Percentiles rank a stretch among this genome's conserved stretches.
Conservation (phyloP, 2,797 vertebrate genomes). For the Microctenopoma steveboyesi region DNA sequence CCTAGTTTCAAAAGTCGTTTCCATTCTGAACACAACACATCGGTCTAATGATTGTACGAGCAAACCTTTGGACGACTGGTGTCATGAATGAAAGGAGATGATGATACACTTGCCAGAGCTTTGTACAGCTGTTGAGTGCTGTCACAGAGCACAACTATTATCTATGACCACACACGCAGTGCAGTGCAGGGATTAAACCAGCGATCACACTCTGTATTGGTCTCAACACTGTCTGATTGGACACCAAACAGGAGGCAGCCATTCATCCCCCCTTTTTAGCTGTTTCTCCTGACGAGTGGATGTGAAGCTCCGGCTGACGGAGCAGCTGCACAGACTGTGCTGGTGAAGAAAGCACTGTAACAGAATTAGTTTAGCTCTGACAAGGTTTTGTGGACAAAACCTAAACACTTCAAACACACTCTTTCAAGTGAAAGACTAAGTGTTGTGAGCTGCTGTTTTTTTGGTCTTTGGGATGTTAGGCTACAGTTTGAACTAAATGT, state of each 20-base stretch:
- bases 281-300: slow-evolving; percentile 32
- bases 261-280: slow-evolving; percentile 54
- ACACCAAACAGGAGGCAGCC: slow-evolving; percentile 48
- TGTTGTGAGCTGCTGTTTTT: too few relatives aligned
- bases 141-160: slow-evolving; percentile 64
- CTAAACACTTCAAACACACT: too few relatives aligned
- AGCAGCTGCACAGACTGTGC: slow-evolving; percentile 10
- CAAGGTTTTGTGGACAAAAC: not conserved
- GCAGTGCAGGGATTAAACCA: slow-evolving; percentile 46
- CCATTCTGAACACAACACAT: not conserved
- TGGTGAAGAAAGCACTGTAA: not conserved
- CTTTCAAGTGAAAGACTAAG: too few relatives aligned
- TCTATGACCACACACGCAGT: slow-evolving; percentile 41
- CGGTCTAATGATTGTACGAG: too few relatives aligned
- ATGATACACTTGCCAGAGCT: slow-evolving; percentile 35
- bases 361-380: not conserved
- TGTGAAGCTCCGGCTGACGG: slow-evolving; percentile 12
- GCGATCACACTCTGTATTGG: slow-evolving; percentile 46
- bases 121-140: slow-evolving; percentile 62
- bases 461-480: too few relatives aligned
- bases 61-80: too few relatives aligned
- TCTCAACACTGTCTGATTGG: slow-evolving; percentile 50
- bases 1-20: not conserved
- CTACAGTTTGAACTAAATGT: too few relatives aligned
- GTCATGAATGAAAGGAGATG: too few relatives aligned